Evolutionary conservation across 2,113 vertebrate genomes (phyloP).

Genomic region (Varanus salvator): DNA sequence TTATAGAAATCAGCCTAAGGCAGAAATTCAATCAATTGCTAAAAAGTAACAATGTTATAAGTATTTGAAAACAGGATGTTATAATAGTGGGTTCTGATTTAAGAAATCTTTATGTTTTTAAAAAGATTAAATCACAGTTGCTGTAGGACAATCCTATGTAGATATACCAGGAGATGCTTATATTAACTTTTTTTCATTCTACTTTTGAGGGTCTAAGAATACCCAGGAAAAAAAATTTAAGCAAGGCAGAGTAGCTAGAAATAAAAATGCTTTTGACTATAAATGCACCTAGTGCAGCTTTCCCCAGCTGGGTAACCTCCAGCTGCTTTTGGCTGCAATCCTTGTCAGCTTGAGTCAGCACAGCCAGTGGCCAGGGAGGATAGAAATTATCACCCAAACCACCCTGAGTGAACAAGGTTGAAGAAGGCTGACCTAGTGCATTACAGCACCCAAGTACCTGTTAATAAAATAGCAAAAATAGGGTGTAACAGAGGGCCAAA

Average conservation of each 20-base stretch:
- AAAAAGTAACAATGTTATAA: conserved; percentile 30
- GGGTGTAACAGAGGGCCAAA: background rate
- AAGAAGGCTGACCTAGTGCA: background rate
- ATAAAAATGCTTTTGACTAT: background rate
- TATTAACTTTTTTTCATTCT: background rate
- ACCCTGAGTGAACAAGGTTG: too few relatives aligned
- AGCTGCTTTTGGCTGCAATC: too few relatives aligned
- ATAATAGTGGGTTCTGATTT: background rate
- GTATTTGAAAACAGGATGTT: conserved; percentile 6
- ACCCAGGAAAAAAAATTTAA: background rate
- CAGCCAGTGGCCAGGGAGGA: too few relatives aligned
- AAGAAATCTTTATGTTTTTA: background rate
- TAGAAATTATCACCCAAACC: too few relatives aligned
- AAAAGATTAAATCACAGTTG: conserved; percentile 14
- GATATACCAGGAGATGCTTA: background rate
- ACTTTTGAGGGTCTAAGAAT: background rate
- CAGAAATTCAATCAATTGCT: conserved; percentile 31
- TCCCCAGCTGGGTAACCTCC: too few relatives aligned
- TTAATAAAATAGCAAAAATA: background rate
- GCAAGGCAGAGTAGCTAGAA: background rate
- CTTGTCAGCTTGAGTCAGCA: too few relatives aligned
- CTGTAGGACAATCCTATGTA: background rate
- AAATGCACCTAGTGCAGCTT: background rate
- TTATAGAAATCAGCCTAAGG: conserved; percentile 29
- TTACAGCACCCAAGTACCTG: background rate